Evolutionary conservation across 2,113 vertebrate species (phyloP).

Genomic region (Morone saxatilis): DNA sequence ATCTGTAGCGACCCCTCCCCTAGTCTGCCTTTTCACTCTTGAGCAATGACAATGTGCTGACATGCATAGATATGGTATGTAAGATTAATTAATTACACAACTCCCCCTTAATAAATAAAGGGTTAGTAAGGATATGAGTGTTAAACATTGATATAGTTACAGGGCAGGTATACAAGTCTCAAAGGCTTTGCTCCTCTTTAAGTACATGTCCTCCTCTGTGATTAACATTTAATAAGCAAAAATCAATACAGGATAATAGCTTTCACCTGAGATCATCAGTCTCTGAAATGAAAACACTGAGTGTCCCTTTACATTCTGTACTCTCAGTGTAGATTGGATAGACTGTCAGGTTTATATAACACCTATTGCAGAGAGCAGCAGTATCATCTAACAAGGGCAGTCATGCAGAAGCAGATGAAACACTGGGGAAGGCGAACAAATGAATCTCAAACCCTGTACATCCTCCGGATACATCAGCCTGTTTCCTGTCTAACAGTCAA

Average conservation of each 20-base stretch:
- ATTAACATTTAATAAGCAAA: slow-evolving; percentile 1
- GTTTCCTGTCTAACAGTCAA: slow-evolving; percentile 22
- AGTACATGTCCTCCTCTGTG: not conserved
- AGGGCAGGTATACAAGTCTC: not conserved
- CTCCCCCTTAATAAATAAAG: not conserved
- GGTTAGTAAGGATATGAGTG: not conserved
- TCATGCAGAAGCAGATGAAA: not conserved
- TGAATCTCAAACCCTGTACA: not conserved
- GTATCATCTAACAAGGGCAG: slow-evolving; percentile 1
- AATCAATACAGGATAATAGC: not conserved
- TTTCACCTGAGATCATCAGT: not conserved
- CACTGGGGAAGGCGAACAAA: slow-evolving; percentile 23
- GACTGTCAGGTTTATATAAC: slow-evolving; percentile 12
- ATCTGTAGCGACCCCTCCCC: slow-evolving; percentile 8
- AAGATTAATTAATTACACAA: not conserved
- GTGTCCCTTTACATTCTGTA: slow-evolving; percentile 11
- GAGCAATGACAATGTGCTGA: not conserved
- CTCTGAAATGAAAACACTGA: not conserved
- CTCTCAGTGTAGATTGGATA: not conserved
- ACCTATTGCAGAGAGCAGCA: slow-evolving; percentile 4
- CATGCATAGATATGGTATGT: not conserved
- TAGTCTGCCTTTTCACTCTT: not conserved
- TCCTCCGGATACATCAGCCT: not conserved
- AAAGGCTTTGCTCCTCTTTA: not conserved
- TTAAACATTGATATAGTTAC: not conserved